Evolutionary conservation across 1,140 invertebrate genomes (phyloP).

Genomic region (Drosophila bipectinata): DNA sequence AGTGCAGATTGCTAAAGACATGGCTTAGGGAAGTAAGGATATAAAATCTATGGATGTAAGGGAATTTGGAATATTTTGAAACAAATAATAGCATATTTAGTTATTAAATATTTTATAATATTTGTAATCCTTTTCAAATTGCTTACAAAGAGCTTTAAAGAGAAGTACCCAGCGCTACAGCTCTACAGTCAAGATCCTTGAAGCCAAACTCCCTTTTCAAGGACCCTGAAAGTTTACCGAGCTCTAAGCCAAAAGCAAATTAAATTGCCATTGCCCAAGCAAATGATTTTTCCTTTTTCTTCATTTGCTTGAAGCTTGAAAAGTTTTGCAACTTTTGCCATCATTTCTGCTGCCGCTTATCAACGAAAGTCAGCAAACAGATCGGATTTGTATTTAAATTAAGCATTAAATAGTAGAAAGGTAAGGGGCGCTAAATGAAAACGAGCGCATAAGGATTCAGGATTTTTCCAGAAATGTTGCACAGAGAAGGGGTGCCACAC

Average conservation of each 20-base stretch:
- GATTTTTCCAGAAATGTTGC: constrained; percentile 37
- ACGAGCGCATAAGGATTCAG: constrained; percentile 41
- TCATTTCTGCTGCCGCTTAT: constrained; percentile 65
- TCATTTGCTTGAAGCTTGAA: not conserved
- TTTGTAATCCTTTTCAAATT: not conserved
- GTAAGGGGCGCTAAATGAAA: constrained; percentile 56
- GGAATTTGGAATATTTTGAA: no score
- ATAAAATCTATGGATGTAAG: constrained; percentile 56
- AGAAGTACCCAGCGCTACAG: constrained; percentile 14
- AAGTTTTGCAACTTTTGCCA: constrained; percentile 62
- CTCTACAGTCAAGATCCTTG: constrained; percentile 22
- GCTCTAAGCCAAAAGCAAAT: constrained; percentile 55
- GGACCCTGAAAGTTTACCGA: constrained; percentile 41
- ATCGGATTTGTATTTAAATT: constrained; percentile 79
- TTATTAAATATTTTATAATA: not conserved
- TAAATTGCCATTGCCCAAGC: constrained; percentile 55
- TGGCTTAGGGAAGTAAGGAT: constrained; percentile 50
- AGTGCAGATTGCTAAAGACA: constrained; percentile 54
- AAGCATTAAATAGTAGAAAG: constrained; percentile 64
- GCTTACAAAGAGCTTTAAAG: constrained; percentile 23
- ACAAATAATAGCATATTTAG: no score
- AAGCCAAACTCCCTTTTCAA: constrained; percentile 42
- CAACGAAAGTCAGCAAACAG: constrained; percentile 73
- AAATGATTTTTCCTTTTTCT: constrained; percentile 19
- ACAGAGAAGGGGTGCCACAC: constrained; percentile 2